Conservation (phyloP, 2,797 vertebrate genomes). For the Neosalanx taihuensis region DNA sequence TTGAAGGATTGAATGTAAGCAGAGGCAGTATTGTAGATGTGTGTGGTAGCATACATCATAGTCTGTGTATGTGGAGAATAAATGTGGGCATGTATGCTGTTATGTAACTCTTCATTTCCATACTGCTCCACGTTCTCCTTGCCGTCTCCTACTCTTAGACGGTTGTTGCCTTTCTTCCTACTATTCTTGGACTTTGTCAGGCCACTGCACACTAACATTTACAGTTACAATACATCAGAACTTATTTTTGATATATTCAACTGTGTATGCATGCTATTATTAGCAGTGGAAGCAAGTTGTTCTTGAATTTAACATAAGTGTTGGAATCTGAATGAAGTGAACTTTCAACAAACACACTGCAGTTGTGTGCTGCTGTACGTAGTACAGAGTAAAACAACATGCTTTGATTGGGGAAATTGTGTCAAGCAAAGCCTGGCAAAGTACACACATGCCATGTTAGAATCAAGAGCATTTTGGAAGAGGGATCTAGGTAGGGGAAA, state of each 20-base stretch:
- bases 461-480: constrained; percentile 50
- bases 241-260: neutral
- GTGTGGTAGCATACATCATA: neutral
- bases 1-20: constrained; percentile 10
- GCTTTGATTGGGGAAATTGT: constrained; percentile 35
- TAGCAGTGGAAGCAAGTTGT: neutral
- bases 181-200: neutral
- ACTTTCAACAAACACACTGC: neutral
- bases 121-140: constrained; percentile 30
- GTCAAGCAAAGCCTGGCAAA: constrained; percentile 26
- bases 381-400: neutral
- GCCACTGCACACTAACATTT: neutral
- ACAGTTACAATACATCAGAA: neutral
- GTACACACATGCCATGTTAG: constrained; percentile 46
- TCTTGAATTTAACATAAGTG: neutral
- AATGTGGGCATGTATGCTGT: constrained; percentile 22
- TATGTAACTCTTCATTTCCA: constrained; percentile 38
- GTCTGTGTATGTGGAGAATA: neutral
- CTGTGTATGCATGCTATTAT: neutral
- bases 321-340: neutral
- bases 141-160: constrained; percentile 20
- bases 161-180: constrained; percentile 1
- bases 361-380: neutral
- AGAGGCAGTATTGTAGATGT: constrained; percentile 5
- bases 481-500: constrained; percentile 41